Conservation (phyloP, 53 echinoderm and acorn worm genomes). For the Holothuria scabra region DNA sequence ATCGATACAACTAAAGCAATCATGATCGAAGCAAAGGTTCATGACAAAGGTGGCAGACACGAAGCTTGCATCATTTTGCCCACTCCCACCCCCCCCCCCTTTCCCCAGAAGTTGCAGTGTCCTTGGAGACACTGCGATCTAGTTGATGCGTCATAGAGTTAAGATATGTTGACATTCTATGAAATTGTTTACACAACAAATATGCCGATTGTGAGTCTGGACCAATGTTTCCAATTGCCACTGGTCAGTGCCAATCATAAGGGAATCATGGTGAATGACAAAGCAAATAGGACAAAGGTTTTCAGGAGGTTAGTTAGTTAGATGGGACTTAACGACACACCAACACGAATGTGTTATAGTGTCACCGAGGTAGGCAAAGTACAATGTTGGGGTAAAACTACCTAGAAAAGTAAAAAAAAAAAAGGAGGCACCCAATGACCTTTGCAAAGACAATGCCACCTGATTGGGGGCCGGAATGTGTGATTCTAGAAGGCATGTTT, state of each 20-base stretch:
- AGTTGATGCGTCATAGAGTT: neutral
- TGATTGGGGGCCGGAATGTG: slow-evolving; percentile 49
- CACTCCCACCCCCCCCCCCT: too few relatives aligned
- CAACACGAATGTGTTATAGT: too few relatives aligned
- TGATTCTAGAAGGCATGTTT: slow-evolving; percentile 63
- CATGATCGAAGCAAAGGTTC: neutral
- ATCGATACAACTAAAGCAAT: neutral
- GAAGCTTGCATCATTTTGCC: neutral
- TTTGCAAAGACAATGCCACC: too few relatives aligned
- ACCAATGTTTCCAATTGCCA: slow-evolving; percentile 41
- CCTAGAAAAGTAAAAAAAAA: too few relatives aligned
- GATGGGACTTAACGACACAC: too few relatives aligned
- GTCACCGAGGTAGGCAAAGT: too few relatives aligned
- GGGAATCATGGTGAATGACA: slow-evolving; percentile 28
- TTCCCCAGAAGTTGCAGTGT: neutral
- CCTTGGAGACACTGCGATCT: neutral
- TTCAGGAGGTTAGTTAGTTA: too few relatives aligned
- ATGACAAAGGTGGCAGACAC: neutral
- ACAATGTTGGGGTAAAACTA: too few relatives aligned
- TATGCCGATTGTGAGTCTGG: neutral
- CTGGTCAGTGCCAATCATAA: slow-evolving; percentile 49
- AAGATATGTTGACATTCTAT: too few relatives aligned
- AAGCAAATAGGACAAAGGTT: slow-evolving; percentile 9
- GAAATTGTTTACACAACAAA: slow-evolving; percentile 48
- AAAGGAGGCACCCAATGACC: too few relatives aligned